Conservation (phyloP, 2,797 vertebrate species). For the Peromyscus eremicus region DNA sequence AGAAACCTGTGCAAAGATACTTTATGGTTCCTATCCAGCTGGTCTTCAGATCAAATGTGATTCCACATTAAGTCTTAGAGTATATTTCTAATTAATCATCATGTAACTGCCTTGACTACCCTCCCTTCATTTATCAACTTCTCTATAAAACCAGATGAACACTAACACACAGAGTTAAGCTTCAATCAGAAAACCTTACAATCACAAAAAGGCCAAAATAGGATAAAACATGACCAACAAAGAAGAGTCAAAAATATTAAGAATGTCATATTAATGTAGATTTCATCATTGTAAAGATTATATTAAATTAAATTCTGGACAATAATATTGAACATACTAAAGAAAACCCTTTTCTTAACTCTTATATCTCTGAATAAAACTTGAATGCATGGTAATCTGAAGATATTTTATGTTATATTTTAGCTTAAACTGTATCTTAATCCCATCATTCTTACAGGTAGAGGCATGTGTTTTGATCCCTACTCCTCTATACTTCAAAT, state of each 20-base stretch:
- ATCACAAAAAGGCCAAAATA: not conserved
- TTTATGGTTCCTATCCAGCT: not conserved
- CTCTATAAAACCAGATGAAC: not conserved
- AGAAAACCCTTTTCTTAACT: not conserved
- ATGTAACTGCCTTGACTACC: not conserved
- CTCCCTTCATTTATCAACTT: not conserved
- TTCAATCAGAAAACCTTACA: conserved; percentile 9
- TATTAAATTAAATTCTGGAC: conserved; percentile 31
- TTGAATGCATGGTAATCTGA: not conserved
- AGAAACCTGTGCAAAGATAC: not conserved
- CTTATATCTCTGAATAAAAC: not conserved
- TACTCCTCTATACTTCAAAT: not conserved
- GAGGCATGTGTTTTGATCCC: not conserved
- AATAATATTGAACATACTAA: not conserved
- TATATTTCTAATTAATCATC: not conserved
- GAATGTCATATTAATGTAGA: not conserved
- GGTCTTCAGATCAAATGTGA: not conserved
- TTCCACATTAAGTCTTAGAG: not conserved
- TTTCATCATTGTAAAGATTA: not conserved
- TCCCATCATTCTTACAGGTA: not conserved
- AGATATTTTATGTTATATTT: not conserved
- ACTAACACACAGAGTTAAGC: not conserved
- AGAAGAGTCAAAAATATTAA: not conserved
- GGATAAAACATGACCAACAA: not conserved
- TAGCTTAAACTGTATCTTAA: not conserved